A percentile compares a stretch with the other conserved stretches of the same genome.
These are phyloP conservation scores for Melanostigma gelatinosum DNA, from an alignment of 2,113 vertebrate species.

Conservation along the genomic window DNA sequence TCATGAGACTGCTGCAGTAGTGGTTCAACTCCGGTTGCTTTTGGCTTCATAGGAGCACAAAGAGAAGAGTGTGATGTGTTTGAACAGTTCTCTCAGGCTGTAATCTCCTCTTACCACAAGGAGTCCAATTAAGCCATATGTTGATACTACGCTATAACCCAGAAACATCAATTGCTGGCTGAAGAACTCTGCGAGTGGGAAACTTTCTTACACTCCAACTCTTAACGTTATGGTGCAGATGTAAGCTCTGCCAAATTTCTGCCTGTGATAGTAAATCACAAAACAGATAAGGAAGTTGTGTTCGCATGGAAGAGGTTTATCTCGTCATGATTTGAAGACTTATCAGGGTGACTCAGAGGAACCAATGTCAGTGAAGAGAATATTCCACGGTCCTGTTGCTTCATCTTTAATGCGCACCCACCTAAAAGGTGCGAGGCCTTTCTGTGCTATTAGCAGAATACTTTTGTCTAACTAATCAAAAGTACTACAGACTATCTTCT, in stretches of 20 bases:
- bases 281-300: conserved; percentile 34
- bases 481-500: neutral
- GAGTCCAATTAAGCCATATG: conserved; percentile 68
- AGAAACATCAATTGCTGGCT: conserved; percentile 60
- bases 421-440: neutral
- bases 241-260: conserved; percentile 32
- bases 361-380: neutral
- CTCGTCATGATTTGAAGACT: conserved; percentile 16
- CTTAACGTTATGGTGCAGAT: conserved; percentile 24
- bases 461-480: neutral
- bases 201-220: conserved; percentile 42
- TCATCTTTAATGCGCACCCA: conserved; percentile 4
- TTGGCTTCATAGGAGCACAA: conserved; percentile 55
- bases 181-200: conserved; percentile 46
- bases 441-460: conserved; percentile 9
- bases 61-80: conserved; percentile 63
- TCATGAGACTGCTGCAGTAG: conserved; percentile 39
- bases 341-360: conserved; percentile 10
- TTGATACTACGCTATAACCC: conserved; percentile 64
- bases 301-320: conserved; percentile 35
- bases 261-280: conserved; percentile 36
- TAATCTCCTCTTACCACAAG: conserved; percentile 71
- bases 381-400: neutral
- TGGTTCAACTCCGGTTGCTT: conserved; percentile 53
- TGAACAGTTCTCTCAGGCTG: conserved; percentile 63